Evolutionary conservation across 2,113 vertebrate genomes (phyloP).

Genomic region (Lophius piscatorius): DNA sequence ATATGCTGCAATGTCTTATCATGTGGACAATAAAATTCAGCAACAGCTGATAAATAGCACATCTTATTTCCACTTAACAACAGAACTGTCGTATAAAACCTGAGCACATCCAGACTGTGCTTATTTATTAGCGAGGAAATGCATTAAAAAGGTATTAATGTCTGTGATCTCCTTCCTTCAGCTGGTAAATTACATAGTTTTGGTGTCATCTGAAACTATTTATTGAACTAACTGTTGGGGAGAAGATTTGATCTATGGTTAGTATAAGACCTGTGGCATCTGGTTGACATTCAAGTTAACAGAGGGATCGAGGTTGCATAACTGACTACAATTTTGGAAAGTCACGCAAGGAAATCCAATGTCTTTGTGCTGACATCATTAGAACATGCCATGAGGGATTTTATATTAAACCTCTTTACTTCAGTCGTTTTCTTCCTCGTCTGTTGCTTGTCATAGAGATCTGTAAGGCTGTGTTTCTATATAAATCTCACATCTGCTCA

Average conservation of each 20-base stretch:
- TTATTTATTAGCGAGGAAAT: slow-evolving; percentile 15
- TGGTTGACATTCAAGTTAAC: slow-evolving; percentile 55
- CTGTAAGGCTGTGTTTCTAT: slow-evolving; percentile 2
- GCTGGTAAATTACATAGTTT: neutral
- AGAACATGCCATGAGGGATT: slow-evolving; percentile 27
- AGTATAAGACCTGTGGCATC: slow-evolving; percentile 55
- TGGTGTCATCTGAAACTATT: neutral
- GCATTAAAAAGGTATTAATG: neutral
- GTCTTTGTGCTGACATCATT: slow-evolving; percentile 38
- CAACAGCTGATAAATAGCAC: slow-evolving; percentile 29
- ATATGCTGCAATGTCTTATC: slow-evolving; percentile 24
- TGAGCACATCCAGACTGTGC: slow-evolving; percentile 6
- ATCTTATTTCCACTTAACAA: slow-evolving; percentile 16
- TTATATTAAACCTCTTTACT: slow-evolving; percentile 35
- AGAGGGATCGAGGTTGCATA: slow-evolving; percentile 42
- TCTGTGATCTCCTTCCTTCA: neutral
- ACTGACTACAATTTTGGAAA: slow-evolving; percentile 61
- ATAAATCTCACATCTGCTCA: slow-evolving; percentile 35
- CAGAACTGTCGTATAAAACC: slow-evolving; percentile 8
- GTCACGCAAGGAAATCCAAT: slow-evolving; percentile 56
- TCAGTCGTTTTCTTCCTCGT: slow-evolving; percentile 25
- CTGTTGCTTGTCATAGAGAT: slow-evolving; percentile 26
- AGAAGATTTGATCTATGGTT: slow-evolving; percentile 1
- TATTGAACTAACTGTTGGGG: neutral
- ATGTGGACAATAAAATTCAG: slow-evolving; percentile 31